Evolutionary conservation across 2,888 invertebrate species (phyloP).

Genomic region (Deroplatys truncata): DNA sequence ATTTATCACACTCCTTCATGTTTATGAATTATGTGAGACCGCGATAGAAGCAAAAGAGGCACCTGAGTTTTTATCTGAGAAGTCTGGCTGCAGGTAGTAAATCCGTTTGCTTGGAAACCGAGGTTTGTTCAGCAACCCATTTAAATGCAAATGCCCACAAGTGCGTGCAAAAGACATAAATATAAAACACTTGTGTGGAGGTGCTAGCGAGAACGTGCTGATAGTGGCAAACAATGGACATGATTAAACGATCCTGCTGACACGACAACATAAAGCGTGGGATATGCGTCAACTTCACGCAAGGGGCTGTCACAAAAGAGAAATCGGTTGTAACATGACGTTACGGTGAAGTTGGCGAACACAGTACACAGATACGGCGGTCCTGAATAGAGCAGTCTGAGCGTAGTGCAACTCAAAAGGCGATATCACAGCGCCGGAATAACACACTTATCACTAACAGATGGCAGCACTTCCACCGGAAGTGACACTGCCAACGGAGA

Average conservation of each 20-base stretch:
- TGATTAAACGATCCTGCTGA: not conserved
- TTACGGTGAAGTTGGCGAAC: not conserved
- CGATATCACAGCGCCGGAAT: not conserved
- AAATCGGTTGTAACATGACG: not conserved
- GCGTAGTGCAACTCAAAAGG: not conserved
- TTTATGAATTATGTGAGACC: too few relatives aligned
- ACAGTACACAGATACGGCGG: not conserved
- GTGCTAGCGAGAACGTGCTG: not conserved
- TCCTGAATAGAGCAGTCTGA: not conserved
- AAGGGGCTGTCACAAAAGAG: not conserved
- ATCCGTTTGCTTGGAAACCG: too few relatives aligned
- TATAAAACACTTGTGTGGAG: not conserved
- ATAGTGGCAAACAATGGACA: not conserved
- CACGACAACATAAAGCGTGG: not conserved
- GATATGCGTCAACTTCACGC: not conserved
- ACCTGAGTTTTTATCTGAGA: too few relatives aligned
- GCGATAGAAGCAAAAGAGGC: too few relatives aligned
- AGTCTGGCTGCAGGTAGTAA: too few relatives aligned
- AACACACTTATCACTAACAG: not conserved
- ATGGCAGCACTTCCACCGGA: not conserved
- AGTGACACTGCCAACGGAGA: not conserved
- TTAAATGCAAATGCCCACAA: not conserved
- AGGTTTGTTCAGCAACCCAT: not conserved
- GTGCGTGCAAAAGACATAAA: not conserved
- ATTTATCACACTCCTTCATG: too few relatives aligned